Conservation (phyloP, 2,113 vertebrate genomes). For the Stegostoma tigrinum region DNA sequence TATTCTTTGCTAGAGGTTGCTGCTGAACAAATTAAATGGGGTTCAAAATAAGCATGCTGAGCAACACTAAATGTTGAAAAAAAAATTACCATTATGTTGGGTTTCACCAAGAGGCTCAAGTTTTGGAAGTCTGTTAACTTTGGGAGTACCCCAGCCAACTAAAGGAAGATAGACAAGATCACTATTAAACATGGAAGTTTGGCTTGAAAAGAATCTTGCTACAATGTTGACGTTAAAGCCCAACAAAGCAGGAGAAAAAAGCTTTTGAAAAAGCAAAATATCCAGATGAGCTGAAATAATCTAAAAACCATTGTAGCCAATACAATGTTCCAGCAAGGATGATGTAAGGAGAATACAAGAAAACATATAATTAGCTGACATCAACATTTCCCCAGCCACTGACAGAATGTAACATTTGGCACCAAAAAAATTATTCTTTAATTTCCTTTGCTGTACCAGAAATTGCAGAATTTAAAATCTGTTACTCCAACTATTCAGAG, state of each 20-base stretch:
- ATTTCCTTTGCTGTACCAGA: not conserved
- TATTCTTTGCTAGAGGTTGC: not conserved
- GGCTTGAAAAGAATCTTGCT: not conserved
- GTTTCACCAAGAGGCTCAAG: constrained; percentile 68
- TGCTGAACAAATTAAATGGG: not conserved
- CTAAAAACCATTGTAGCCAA: not conserved
- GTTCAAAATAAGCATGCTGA: constrained; percentile 9
- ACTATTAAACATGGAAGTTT: constrained; percentile 26
- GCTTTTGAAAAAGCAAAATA: not conserved
- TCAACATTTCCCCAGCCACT: not conserved
- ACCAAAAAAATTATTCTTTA: not conserved
- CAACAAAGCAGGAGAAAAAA: not conserved
- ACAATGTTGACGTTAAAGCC: not conserved
- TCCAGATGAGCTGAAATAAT: not conserved
- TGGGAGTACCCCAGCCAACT: constrained; percentile 72
- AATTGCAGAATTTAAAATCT: not conserved
- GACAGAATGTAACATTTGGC: not conserved
- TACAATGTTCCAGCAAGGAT: not conserved
- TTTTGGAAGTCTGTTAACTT: constrained; percentile 68
- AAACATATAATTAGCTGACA: not conserved
- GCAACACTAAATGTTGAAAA: constrained; percentile 46
- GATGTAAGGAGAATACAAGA: not conserved
- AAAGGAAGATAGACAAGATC: constrained; percentile 52
- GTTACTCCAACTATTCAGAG: not conserved
- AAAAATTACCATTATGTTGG: constrained; percentile 62